Evolutionary conservation across 2,888 invertebrate species (phyloP), one percentile per base, ranked within the genome.

Genomic region (Drosophila paucipuncta): DNA sequence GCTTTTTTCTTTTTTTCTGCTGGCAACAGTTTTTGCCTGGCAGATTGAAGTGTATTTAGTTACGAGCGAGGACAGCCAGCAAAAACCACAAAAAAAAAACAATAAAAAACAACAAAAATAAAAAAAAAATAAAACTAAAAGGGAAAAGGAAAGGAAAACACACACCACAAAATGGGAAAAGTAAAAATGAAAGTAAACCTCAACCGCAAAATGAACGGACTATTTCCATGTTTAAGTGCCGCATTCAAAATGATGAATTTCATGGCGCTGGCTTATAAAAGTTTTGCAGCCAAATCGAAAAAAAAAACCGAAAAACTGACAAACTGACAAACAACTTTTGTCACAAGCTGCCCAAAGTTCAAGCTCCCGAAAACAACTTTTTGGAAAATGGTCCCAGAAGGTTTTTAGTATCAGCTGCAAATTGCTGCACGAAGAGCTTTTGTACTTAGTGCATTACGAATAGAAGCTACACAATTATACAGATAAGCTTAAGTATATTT

Each of bases 211-310:
- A 70, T 70, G 75, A 73, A 52, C 78, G 62, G 64, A 70, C 78
- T 70, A 68, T 70, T 75, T 70, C 10, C 13, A 63, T 59, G 52
- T 58, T 76, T 68, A 68, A 76, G 80, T 80, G 76, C 76, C 55
- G 65, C 78, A 68, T 68, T 76, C 76, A 78, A 70, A 70, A 70
- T 75, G 68, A 75, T 75, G 60, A 71, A 76, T 68, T 68, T 61
- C 43, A 28, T 41, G 52, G 30, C 43, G n/a, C 37, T 37, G 59
- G 63, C 33, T 68, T 47, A 33, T 25, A n/a, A 70, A 72, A 73
- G 16, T 78, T 78, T 64, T 55, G 41, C 43, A 71, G 52, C 57
- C 35, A 53, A 43, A 61, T 57, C 37, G 35, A 35, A 35, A 7
- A 7, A 16, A 2, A 2, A 47, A 7, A 31, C 31, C 25, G n/a